These are phyloP conservation scores for Sebastes glaucus DNA, from an alignment of 2,797 vertebrate genomes.

Conservation along the genomic window DNA sequence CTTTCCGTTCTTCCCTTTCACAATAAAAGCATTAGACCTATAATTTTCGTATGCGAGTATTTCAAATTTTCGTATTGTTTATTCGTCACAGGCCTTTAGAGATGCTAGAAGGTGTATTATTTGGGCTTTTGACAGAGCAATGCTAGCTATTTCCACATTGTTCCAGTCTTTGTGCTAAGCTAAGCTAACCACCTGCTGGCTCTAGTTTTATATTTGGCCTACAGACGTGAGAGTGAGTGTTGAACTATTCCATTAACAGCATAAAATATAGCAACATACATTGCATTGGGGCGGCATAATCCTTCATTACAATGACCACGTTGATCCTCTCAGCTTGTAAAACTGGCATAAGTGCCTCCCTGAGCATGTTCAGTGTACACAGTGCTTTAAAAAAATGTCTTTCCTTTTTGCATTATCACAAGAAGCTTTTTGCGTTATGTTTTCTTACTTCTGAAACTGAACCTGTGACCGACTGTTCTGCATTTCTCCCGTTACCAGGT, in stretches of 20 bases:
- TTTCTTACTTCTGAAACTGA: not conserved
- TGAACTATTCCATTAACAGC: not conserved
- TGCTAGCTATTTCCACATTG: not conserved
- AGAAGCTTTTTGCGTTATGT: too few species aligned
- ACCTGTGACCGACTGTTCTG: not conserved
- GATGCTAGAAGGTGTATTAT: not conserved
- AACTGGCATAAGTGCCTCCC: not conserved
- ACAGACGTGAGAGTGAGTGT: not conserved
- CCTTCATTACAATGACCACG: not conserved
- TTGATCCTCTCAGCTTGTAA: not conserved
- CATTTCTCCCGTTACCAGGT: not conserved
- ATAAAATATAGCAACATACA: not conserved
- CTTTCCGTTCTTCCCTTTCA: too few species aligned
- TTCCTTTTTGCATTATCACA: not conserved
- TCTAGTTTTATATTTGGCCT: not conserved
- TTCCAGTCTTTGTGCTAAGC: not conserved
- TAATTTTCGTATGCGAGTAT: too few species aligned
- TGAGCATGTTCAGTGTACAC: not conserved
- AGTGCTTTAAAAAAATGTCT: too few species aligned
- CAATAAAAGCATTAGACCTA: too few species aligned
- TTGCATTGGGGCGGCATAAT: not conserved
- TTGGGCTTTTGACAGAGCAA: not conserved
- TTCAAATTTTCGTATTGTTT: accelerated
- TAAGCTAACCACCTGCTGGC: not conserved
- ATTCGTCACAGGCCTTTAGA: too few species aligned